Evolutionary conservation across 2,797 vertebrate genomes (phyloP), one percentile per base, ranked within the genome.

Genomic region (Danio albolineatus): DNA sequence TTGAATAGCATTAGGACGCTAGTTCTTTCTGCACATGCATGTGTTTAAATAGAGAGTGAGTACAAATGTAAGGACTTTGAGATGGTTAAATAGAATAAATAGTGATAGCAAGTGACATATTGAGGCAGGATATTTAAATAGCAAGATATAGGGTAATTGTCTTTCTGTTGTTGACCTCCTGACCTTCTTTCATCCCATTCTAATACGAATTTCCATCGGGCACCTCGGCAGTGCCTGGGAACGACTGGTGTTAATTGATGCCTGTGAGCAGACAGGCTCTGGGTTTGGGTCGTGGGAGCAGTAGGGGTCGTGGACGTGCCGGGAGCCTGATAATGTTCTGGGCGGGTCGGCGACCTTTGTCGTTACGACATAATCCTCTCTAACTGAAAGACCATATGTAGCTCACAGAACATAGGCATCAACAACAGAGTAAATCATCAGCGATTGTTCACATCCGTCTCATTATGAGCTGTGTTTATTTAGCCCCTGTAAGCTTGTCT

Each of bases 311-410:
- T 39, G 79, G 88, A 77, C 90, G 87, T 86, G 87, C 87, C 90
- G 88, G 91, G 92, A 90, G 91, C 90, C 90, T 91, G 90, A 81
- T 90, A 83, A 89, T 88, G 62, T 61, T 49, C 64, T 49, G 82
- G 83, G 87, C 54, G 83, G 91, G 88, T 90, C 89, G 82, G 86
- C 89, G 88, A 93, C 92, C 92, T 93, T 92, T 94, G 90, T 93
- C 87, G 87, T 86, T 38, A 19, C 51, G 77, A 64, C 60, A 85
- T 93, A 93, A 93, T 93, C 91, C 88, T 66, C 12, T 73, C 12
- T 70, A 88, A 85, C 90, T 92, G 88, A 93, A 91, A 92, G 90
- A 86, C 83, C 85, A 88, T 85, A 87, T 81, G 81, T 88, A 87
- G 89, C 60, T 41, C 21, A 57, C 57, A 91, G 89, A 94, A 92